Evolutionary conservation across 1,140 invertebrate species (phyloP).

Genomic region (Drosophila novamexicana): DNA sequence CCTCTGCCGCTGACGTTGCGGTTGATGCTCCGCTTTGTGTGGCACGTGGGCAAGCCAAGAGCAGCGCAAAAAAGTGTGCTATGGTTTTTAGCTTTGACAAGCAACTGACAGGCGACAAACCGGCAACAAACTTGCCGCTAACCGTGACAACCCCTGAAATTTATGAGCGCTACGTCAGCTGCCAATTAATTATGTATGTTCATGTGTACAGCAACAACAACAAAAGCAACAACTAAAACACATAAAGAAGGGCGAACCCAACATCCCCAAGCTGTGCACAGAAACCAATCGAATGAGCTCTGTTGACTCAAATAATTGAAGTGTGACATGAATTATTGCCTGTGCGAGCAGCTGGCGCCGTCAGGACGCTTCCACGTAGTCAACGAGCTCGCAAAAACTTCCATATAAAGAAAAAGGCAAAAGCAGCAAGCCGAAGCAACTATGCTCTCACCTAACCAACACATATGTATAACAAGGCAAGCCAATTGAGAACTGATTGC

Average conservation of each 20-base stretch:
- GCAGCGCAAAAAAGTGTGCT: too few species aligned
- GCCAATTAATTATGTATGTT: constrained; percentile 66
- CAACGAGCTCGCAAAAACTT: not conserved
- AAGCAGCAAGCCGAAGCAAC: not conserved
- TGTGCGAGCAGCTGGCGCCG: constrained; percentile 12
- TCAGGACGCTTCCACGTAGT: not conserved
- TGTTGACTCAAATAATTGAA: constrained; percentile 66
- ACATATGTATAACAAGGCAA: not conserved
- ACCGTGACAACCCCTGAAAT: constrained; percentile 36
- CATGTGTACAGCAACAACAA: constrained; percentile 6
- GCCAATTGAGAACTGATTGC: too few species aligned
- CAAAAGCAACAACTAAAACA: not conserved
- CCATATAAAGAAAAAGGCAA: not conserved
- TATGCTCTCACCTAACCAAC: not conserved
- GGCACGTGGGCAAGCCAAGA: not conserved
- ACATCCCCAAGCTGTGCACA: not conserved
- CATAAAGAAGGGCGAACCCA: not conserved
- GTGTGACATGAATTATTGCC: constrained; percentile 58
- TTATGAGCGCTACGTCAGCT: constrained; percentile 62
- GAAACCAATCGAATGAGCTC: constrained; percentile 37
- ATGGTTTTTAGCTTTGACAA: constrained; percentile 12
- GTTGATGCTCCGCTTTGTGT: not conserved
- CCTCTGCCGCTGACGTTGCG: too few species aligned
- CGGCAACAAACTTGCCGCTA: constrained; percentile 20
- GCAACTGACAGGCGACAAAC: constrained; percentile 42